A percentile compares a stretch with the other conserved stretches of the same genome.
Conservation (phyloP, 2,113 vertebrate species). For the Cololabis saira region DNA sequence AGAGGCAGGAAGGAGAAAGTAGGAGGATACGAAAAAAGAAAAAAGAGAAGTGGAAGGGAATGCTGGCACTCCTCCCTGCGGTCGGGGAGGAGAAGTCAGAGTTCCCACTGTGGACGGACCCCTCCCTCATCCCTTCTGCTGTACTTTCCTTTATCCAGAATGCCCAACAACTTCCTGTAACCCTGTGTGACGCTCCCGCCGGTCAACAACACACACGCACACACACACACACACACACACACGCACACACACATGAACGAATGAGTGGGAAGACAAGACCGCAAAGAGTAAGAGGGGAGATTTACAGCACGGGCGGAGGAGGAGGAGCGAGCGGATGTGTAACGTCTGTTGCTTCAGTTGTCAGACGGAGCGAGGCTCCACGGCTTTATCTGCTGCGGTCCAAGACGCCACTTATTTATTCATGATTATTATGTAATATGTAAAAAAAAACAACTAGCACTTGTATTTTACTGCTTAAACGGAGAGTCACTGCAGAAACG, state of each 20-base stretch:
- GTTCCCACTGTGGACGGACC: slow-evolving; percentile 56
- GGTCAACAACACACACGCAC: slow-evolving; percentile 37
- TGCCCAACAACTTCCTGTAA: slow-evolving; percentile 67
- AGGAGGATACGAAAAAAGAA: background rate
- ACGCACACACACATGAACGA: slow-evolving; percentile 13
- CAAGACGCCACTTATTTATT: slow-evolving; percentile 38
- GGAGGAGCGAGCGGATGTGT: slow-evolving; percentile 5
- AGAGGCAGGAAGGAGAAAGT: slow-evolving; percentile 22
- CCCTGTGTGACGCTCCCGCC: slow-evolving; percentile 56
- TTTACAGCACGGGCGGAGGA: slow-evolving; percentile 33
- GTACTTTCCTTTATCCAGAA: slow-evolving; percentile 50
- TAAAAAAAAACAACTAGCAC: background rate
- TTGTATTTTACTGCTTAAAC: slow-evolving; percentile 6
- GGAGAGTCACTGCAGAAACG: background rate
- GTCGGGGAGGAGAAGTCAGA: slow-evolving; percentile 48
- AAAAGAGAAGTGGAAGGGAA: slow-evolving; percentile 34
- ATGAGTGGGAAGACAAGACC: slow-evolving; percentile 26
- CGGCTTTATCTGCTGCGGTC: slow-evolving; percentile 27
- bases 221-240: background rate
- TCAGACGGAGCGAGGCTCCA: slow-evolving; percentile 22
- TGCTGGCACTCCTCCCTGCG: slow-evolving; percentile 54
- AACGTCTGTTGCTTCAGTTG: slow-evolving; percentile 19
- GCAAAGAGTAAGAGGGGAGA: slow-evolving; percentile 10
- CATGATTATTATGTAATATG: slow-evolving; percentile 38
- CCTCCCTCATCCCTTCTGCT: slow-evolving; percentile 46